Base-by-base conservation (phyloP, 2,888 invertebrate species). In the Agriopis aurantiaria region DNA sequence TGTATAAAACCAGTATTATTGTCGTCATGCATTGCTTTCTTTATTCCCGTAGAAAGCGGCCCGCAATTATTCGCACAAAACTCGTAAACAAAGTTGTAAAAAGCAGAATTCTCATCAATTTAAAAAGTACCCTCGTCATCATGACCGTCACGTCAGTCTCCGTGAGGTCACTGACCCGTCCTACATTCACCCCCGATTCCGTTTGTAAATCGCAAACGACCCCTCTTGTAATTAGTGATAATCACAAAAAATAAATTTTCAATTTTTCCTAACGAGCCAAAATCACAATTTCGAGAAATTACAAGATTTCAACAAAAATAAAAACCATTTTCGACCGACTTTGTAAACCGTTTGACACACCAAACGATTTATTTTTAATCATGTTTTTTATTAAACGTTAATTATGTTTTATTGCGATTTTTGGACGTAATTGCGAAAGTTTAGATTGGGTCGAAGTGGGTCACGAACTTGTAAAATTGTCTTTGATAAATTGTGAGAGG, bases 221-320 rank as follows among this genome's bases (percentile, higher is more conserved):
- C 82, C 85, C 80, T 78, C 73, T 80, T 81, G 88, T 91, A 92
- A 92, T 92, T 91, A 91, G 91, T 89, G 91, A 91, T 90, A 88
- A 90, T 91, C 87, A 87, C 77, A 68, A 71, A 75, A 85, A 83
- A 79, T 79, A 81, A 89, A 87, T 80, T 87, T 81, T 81, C 81
- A 85, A 82, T 85, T 82, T 80, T 86, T 85, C 85, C 85, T 87
- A 89, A 82, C 61, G 61, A 62, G 61, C 43, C 61, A 14, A 14
- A 45, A 45, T 17, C 57, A 33, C 33, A 23, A 23, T 23, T 23
- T 17, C 17, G 82, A 88, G 83, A 72, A 78, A 79, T 86, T 87
- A 80, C 86, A 84, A 40, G 51, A 14, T 72, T 73, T 58, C 40
- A 12, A 23, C 17, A 48, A 60, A 53, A 69, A 43, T 1, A 52